phyloP scores from a whole-genome alignment of 1,140 invertebrate genomes.

The Drosophila quadrilineata region DNA sequence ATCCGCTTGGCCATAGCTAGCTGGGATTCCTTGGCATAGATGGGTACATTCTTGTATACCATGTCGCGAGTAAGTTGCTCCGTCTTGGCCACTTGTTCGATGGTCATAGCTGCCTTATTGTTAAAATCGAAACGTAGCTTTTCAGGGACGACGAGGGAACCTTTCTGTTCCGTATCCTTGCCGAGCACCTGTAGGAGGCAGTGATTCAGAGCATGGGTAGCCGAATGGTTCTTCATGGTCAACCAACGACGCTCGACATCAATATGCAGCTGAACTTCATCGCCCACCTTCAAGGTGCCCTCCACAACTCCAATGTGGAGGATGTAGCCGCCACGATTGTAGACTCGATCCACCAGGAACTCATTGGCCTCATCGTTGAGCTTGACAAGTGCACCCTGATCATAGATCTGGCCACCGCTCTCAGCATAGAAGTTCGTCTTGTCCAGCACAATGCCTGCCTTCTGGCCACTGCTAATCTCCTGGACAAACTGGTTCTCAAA shows the following conservation, averaged over 20 bases:
- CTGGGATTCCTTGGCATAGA: constrained; percentile 94
- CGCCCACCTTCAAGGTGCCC: constrained; percentile 92
- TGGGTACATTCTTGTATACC: constrained; percentile 89
- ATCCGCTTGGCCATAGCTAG: constrained; percentile 89
- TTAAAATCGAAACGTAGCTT: constrained; percentile 98
- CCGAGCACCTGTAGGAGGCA: constrained; percentile 94
- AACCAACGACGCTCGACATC: constrained; percentile 91
- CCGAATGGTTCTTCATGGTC: constrained; percentile 99
- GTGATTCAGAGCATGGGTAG: constrained; percentile 98
- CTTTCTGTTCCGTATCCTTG: constrained; percentile 96
- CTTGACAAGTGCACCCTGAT: constrained; percentile 97
- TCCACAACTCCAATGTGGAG: constrained; percentile 95
- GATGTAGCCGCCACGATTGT: constrained; percentile 97
- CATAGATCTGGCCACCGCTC: constrained; percentile 98
- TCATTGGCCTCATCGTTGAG: constrained; percentile 92
- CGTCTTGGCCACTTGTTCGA: constrained; percentile 91
- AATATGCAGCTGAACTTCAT: constrained; percentile 91
- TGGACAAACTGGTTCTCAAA: constrained; percentile 93
- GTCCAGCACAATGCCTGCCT: constrained; percentile 96
- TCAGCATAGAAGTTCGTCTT: constrained; percentile 98
- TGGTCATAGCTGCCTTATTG: constrained; percentile 95
- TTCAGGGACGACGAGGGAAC: constrained; percentile 99
- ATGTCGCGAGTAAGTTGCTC: constrained; percentile 91
- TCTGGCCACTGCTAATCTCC: constrained; percentile 90
- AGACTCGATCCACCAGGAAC: constrained; percentile 96